Base-by-base conservation (phyloP, 2,888 invertebrate species). In the Zeuzera pyrina region DNA sequence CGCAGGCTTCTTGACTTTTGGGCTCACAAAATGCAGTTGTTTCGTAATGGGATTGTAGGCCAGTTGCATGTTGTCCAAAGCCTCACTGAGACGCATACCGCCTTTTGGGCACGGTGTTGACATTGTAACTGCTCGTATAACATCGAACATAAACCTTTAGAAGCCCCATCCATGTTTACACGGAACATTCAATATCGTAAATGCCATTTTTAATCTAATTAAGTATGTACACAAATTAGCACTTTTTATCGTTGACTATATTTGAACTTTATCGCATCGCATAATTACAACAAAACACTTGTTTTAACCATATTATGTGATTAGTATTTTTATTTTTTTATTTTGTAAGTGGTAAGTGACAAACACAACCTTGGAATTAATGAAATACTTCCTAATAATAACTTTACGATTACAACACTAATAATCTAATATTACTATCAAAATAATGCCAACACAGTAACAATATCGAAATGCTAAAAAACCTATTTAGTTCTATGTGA, bases 21-120 rank as follows among this genome's bases (percentile, higher is more conserved):
- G 77, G 43, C 77, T 83, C 38, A 88, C 84, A 29, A 89, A 85
- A 66, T 90, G 90, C 40, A 91, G 67, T 50, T 91, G 89, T 59
- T 89, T 91, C 13, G 91, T 91, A 29, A 89, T 84, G 8, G 91
- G 91, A 61, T 89, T 91, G 68, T 91, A 91, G 2, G 90, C 89
- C 41, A 91, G 69, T 43, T 91, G 89, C 79, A 91, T 90, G 62
- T 86, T 89, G 58, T 90, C 88, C 50, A 91, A 69, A 31, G 91
- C 89, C 67, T 89, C 88, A 57, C 88, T 89, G 39, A 91, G 78
- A 39, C 86, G 85, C 63, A 87, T 76, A 60, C 86, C 86, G 57
- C 85, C 74, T 61, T 78, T 83, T 50, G 71, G 70, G 57, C 83
- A 83, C 45, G 81, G 72, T 34, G 66, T 56, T 48, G 78, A 70